Evolutionary conservation across 2,888 invertebrate species (phyloP), one percentile per base, ranked within the genome.

Genomic region (Subacronicta megacephala): DNA sequence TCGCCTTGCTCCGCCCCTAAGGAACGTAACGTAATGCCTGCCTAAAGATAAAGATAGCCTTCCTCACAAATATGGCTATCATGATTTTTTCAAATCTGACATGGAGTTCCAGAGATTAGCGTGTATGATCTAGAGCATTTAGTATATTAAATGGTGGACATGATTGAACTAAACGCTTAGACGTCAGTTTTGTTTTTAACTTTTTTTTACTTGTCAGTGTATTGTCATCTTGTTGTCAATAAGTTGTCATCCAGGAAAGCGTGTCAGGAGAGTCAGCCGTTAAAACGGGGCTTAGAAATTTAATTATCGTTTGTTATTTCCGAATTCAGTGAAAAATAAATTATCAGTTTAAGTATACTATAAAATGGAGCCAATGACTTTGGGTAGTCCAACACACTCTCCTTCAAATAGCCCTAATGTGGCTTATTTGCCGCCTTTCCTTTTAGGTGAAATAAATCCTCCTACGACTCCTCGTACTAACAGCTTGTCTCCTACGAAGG

Each of bases 291-390:
- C 41, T 54, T 57, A 52, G 9, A 3, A 58, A 31, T n/a, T 53
- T 58, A 46, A 47, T 10, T 50, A 74, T 66, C 66, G 66, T 50
- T 31, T 49, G 20, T 36, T 55, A 16, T 26, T n/a, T 56, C 55
- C 13, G 15, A 56, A 53, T 16, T 46, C 31, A 49, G 36, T 59
- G 33, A 6, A 44, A 4, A 9, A 17, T 15, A 40, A 18, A 49
- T 33, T 23, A 17, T 17, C 12, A 53, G 43, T 58, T 12, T 13
- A 18, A 17, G 38, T 35, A 37, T 40, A 54, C 5, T n/a, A 10
- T 53, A 86, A 89, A 87, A 97, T 97, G 97, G 97, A 97, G 87
- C 97, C 97, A 45, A 98, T 98, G 97, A 95, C 96, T 50, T 90
- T 98, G 71, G 97, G 97, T 62, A 97, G 97, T 85, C 96, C 97